These are phyloP conservation scores for Stenchaetothrips biformis DNA, from an alignment of 2,888 invertebrate species.

Conservation along the genomic window DNA sequence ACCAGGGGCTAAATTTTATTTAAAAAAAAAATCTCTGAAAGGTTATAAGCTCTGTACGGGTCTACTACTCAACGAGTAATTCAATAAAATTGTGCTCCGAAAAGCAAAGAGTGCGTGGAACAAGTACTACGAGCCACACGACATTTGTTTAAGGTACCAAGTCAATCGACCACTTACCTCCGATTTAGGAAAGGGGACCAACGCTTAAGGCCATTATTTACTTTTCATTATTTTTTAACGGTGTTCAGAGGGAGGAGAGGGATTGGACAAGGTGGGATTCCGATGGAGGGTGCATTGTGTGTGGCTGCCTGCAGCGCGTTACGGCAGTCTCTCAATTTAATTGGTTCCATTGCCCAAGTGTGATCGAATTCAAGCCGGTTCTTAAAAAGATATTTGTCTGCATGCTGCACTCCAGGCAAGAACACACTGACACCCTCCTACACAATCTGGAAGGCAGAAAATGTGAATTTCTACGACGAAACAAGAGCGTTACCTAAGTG, in stretches of 20 bases:
- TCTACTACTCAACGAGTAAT: background rate
- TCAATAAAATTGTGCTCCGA: background rate
- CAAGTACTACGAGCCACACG: background rate
- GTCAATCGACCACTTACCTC: background rate
- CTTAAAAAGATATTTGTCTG: constrained; percentile 27
- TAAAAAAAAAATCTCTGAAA: background rate
- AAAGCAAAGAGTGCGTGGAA: background rate
- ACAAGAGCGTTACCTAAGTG: background rate
- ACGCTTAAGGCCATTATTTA: background rate
- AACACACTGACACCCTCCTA: constrained; percentile 32
- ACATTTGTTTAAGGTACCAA: background rate
- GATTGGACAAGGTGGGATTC: background rate
- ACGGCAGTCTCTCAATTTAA: too few species aligned
- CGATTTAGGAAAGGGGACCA: background rate
- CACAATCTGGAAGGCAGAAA: background rate
- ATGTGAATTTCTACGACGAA: background rate
- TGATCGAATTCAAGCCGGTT: background rate
- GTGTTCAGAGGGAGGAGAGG: background rate
- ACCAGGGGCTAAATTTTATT: background rate
- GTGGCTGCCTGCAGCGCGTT: background rate
- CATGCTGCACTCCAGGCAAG: constrained; percentile 23
- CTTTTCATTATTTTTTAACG: background rate
- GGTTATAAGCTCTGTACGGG: background rate
- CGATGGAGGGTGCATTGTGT: too few species aligned
- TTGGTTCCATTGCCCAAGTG: background rate